Percentiles rank a stretch among this genome's conserved stretches.
These are phyloP conservation scores for Hyles vespertilio DNA, from an alignment of 1,140 invertebrate genomes.

Conservation along the genomic window DNA sequence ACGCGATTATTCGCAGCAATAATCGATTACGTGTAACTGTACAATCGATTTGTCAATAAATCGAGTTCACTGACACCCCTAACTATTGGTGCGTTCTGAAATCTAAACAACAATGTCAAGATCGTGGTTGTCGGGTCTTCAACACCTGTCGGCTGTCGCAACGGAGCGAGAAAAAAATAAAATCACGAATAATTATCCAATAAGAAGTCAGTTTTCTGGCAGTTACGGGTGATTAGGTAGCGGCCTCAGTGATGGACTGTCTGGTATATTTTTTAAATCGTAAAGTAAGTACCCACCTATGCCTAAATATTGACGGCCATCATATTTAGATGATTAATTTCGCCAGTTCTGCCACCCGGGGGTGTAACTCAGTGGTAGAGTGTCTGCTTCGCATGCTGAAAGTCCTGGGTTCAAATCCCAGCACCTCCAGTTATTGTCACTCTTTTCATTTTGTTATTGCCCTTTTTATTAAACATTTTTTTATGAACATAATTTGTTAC, in stretches of 20 bases:
- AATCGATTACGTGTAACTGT: constrained; percentile 44
- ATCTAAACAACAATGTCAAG: constrained; percentile 53
- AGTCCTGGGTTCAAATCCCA: constrained; percentile 87
- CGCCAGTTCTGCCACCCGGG: constrained; percentile 43
- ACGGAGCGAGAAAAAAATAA: constrained; percentile 43
- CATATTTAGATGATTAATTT: too few relatives aligned
- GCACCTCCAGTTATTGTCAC: constrained; percentile 58
- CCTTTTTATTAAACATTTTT: too few relatives aligned
- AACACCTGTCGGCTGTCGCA: constrained; percentile 58
- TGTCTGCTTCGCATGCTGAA: constrained; percentile 87
- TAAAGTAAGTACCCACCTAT: too few relatives aligned
- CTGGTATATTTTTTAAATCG: too few relatives aligned
- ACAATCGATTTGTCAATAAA: constrained; percentile 28
- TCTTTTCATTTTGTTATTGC: too few relatives aligned
- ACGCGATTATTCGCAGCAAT: constrained; percentile 15
- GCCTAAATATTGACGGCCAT: too few relatives aligned
- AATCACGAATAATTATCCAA: constrained; percentile 68
- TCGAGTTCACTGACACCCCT: constrained; percentile 33
- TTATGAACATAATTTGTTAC: too few relatives aligned
- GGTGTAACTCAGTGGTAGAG: constrained; percentile 87
- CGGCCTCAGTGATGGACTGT: constrained; percentile 10
- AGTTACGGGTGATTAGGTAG: constrained; percentile 21
- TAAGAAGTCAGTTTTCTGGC: constrained; percentile 62
- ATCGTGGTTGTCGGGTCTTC: constrained; percentile 54
- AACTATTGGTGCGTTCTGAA: constrained; percentile 35